Conservation (phyloP, 1,140 invertebrate genomes). For the Branchinecta lindahli region DNA sequence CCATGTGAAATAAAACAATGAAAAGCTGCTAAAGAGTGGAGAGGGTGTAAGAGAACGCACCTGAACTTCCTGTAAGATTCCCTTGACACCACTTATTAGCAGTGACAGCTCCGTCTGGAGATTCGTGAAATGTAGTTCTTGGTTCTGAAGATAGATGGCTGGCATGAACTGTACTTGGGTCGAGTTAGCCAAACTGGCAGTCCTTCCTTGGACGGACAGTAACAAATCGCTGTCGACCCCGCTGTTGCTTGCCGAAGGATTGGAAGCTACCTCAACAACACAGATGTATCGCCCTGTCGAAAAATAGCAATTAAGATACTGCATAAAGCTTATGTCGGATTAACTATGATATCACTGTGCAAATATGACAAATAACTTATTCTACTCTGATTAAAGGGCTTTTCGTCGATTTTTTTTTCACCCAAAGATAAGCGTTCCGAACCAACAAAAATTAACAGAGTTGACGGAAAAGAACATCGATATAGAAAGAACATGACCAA, state of each 20-base stretch:
- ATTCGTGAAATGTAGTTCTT: constrained; percentile 18
- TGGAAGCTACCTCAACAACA: constrained; percentile 16
- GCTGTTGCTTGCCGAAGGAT: background rate
- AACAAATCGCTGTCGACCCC: constrained; percentile 15
- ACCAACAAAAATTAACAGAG: too few species aligned
- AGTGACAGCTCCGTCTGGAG: constrained; percentile 10
- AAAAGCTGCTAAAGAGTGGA: too few species aligned
- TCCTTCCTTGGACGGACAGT: constrained; percentile 12
- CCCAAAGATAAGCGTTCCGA: too few species aligned
- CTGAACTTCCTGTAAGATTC: background rate
- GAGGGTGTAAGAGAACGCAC: background rate
- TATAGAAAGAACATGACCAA: too few species aligned
- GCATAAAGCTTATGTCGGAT: too few species aligned
- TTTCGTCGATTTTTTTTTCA: too few species aligned
- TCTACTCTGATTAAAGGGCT: too few species aligned
- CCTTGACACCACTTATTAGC: constrained; percentile 12
- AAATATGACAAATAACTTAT: too few species aligned
- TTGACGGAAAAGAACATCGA: too few species aligned
- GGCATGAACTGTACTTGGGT: constrained; percentile 17
- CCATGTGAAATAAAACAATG: too few species aligned
- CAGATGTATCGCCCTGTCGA: constrained; percentile 16
- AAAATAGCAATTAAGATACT: too few species aligned
- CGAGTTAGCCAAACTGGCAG: constrained; percentile 2
- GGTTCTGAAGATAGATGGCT: constrained; percentile 17
- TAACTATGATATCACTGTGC: too few species aligned